A percentile compares a stretch with the other conserved stretches of the same genome.
Conservation (phyloP, 2,797 vertebrate genomes). For the Antrozous pallidus region DNA sequence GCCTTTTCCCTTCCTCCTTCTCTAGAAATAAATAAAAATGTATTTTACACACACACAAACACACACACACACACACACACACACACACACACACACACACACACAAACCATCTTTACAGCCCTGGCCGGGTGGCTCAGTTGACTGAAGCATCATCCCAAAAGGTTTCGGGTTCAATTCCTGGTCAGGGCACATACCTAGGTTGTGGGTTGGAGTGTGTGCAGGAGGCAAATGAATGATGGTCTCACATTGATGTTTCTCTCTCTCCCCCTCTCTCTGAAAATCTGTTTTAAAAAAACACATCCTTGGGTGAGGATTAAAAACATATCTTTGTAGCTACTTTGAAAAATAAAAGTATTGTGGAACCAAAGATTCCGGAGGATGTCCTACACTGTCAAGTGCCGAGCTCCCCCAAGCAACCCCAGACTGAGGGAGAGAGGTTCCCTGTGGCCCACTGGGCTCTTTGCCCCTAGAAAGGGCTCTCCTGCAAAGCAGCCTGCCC, state of each 20-base stretch:
- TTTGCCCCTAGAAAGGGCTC: not conserved
- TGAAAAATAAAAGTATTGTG: not conserved
- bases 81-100: too few species aligned
- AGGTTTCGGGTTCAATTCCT: not conserved
- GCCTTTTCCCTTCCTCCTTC: too few species aligned
- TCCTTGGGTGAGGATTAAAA: not conserved
- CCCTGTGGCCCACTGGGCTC: not conserved
- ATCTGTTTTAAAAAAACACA: not conserved
- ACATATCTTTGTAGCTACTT: not conserved
- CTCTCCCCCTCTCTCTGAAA: not conserved
- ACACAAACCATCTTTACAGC: not conserved
- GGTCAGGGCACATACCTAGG: too few species aligned
- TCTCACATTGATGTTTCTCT: not conserved
- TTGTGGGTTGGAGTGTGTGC: not conserved
- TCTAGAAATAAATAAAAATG: too few species aligned
- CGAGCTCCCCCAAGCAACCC: not conserved
- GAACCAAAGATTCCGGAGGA: not conserved
- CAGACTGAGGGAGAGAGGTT: not conserved
- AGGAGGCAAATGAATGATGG: not conserved
- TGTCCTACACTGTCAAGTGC: not conserved
- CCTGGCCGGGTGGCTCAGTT: not conserved
- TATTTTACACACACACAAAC: too few species aligned
- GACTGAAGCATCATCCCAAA: not conserved
- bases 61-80: too few species aligned
- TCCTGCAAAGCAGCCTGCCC: fast-evolving